These are phyloP conservation scores for Phasia obesa DNA, from an alignment of 2,888 invertebrate genomes.

Conservation along the genomic window DNA sequence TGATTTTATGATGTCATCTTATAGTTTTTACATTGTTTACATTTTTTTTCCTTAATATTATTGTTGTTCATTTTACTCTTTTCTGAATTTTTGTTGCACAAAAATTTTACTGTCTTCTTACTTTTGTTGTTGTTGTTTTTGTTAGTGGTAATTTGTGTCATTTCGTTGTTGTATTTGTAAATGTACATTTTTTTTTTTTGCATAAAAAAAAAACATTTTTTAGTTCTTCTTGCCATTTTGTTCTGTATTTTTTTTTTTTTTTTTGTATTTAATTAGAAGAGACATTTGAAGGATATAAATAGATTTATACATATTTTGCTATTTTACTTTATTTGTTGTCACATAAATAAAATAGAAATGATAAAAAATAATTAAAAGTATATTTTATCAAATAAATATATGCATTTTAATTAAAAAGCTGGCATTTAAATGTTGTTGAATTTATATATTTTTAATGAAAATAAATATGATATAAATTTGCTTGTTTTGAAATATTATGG, in stretches of 20 bases:
- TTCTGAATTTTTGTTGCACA: constrained; percentile 13
- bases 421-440: neutral
- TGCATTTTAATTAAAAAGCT: constrained; percentile 37
- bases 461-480: too few relatives aligned
- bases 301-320: constrained; percentile 40
- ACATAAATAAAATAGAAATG: too few relatives aligned
- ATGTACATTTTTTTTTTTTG: constrained; percentile 1
- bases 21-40: constrained; percentile 36
- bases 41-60: neutral
- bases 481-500: too few relatives aligned
- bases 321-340: constrained; percentile 27
- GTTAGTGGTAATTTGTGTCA: constrained; percentile 60
- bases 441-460: too few relatives aligned
- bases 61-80: constrained; percentile 42
- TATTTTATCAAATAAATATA: neutral
- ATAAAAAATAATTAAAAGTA: constrained; percentile 34
- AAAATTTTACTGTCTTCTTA: neutral
- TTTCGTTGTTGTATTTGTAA: constrained; percentile 36
- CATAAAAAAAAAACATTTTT: constrained; percentile 19
- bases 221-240: constrained; percentile 6
- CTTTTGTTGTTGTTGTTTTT: constrained; percentile 37
- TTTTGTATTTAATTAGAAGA: constrained; percentile 58
- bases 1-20: constrained; percentile 52
- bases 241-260: neutral
- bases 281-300: constrained; percentile 64